Conservation (phyloP, 2,113 vertebrate genomes). For the Menura novaehollandiae region DNA sequence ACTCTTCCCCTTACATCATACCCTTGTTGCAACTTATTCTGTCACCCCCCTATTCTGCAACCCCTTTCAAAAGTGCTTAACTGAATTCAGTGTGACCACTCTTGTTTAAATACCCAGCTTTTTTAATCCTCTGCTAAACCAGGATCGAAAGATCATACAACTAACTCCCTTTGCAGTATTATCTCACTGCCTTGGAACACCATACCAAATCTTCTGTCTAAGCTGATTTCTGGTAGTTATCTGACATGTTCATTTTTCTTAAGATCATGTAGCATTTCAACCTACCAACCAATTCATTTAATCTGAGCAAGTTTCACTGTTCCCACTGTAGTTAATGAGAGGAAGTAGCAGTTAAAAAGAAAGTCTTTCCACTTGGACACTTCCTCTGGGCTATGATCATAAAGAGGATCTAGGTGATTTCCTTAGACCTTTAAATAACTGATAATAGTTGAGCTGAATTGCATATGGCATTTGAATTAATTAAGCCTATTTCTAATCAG, state of each 20-base stretch:
- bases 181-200: background rate
- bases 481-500: background rate
- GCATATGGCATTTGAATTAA: background rate
- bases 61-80: background rate
- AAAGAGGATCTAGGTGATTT: background rate
- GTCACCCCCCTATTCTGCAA: background rate
- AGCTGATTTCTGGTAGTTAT: background rate
- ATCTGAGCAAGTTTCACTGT: background rate
- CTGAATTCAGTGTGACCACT: background rate
- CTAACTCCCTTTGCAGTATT: background rate
- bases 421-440: slow-evolving; percentile 6
- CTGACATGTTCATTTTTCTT: background rate
- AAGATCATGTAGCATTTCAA: background rate
- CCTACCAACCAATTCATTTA: background rate
- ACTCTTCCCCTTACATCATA: background rate
- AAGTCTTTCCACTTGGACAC: background rate
- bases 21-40: background rate
- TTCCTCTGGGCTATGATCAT: background rate
- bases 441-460: background rate
- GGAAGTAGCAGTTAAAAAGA: background rate
- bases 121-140: background rate
- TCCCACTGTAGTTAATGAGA: background rate
- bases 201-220: background rate
- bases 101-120: background rate
- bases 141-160: background rate